These are phyloP conservation scores for Drosophila meridiana DNA, from an alignment of 2,888 invertebrate genomes.

Conservation along the genomic window DNA sequence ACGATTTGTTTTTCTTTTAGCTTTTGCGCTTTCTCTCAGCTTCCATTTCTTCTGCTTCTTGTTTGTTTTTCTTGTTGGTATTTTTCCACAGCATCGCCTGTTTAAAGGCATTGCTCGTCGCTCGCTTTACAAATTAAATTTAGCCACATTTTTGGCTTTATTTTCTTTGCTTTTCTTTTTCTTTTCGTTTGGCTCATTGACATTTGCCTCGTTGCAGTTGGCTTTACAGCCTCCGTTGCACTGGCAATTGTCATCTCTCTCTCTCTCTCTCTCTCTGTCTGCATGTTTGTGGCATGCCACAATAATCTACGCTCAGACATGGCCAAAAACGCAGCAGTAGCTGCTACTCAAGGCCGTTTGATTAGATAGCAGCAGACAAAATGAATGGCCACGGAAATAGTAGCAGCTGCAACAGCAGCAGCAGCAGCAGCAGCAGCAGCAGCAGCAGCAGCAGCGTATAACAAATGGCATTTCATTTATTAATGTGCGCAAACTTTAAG, in stretches of 20 bases:
- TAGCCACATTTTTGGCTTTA: constrained; percentile 38
- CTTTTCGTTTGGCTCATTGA: constrained; percentile 60
- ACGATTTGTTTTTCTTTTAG: constrained; percentile 56
- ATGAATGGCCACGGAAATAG: constrained; percentile 23
- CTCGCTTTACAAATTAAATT: constrained; percentile 43
- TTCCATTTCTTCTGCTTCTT: constrained; percentile 13
- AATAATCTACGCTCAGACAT: constrained; percentile 1
- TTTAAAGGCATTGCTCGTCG: constrained; percentile 40
- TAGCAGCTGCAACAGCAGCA: constrained; percentile 14
- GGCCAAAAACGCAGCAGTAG: constrained; percentile 2
- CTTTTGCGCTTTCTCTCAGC: neutral
- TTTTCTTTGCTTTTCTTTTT: constrained; percentile 4
- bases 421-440: constrained; percentile 11
- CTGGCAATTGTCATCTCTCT: neutral
- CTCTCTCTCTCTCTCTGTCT: constrained; percentile 3
- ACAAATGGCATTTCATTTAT: constrained; percentile 48
- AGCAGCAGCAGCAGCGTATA: constrained; percentile 20
- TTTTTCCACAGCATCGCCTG: constrained; percentile 55
- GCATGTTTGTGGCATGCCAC: constrained; percentile 39
- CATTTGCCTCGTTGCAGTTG: constrained; percentile 39
- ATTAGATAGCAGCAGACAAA: constrained; percentile 52
- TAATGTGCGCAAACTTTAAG: constrained; percentile 19
- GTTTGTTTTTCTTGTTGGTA: constrained; percentile 32
- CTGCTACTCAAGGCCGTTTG: constrained; percentile 61
- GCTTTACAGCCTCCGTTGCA: constrained; percentile 3